Evolutionary conservation across 2,888 invertebrate species (phyloP), one percentile per base, ranked within the genome.

Genomic region (Cylloceria caligata): DNA sequence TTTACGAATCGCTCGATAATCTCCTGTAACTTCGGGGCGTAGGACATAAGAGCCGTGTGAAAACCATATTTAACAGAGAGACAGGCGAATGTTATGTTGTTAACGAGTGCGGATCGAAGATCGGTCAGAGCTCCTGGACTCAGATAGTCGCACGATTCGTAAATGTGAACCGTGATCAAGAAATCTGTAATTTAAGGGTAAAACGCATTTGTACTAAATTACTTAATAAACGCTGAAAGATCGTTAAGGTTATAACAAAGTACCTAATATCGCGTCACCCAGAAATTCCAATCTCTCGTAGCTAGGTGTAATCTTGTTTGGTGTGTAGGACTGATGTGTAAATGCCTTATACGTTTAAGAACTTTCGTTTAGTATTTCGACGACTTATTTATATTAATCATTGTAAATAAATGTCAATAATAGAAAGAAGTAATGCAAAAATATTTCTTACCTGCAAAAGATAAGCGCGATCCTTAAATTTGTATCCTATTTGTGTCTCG

Each of bases 21-120:
- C n/a, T 94, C 93, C 24, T 93, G 93, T 1, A 95, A 88, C 49
- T 90, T 86, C 0, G 93, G 93, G 77, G 95, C 94, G 80, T 94
- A 93, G 42, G 93, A 92, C 65, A 95, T 88, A 77, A 96, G 93
- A 91, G 94, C 96, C 88, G 97, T 96, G 90, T 99, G 97, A 82
- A 99, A 95, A 13, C 96, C 96, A 92, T 97, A 95, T 85, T 97
- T 96, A 13, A 99, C 98, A 4, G 97, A 95, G 69, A 98, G 94
- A 27, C 97, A 96, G 0, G 98, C 99, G 89, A 99, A 98, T 0
- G 98, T 99, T 80, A 97, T 96, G 90, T 99, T 99, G 91, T 99
- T 99, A 2, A 99, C 99, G 2, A 99, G 94, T 0, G 99, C 98
- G 0, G 99, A 99, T 45, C 99, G 94, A 80, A 99, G 92, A 93